Evolutionary conservation across 2,113 vertebrate species (phyloP).

Genomic region (Microcebus tavaratra): DNA sequence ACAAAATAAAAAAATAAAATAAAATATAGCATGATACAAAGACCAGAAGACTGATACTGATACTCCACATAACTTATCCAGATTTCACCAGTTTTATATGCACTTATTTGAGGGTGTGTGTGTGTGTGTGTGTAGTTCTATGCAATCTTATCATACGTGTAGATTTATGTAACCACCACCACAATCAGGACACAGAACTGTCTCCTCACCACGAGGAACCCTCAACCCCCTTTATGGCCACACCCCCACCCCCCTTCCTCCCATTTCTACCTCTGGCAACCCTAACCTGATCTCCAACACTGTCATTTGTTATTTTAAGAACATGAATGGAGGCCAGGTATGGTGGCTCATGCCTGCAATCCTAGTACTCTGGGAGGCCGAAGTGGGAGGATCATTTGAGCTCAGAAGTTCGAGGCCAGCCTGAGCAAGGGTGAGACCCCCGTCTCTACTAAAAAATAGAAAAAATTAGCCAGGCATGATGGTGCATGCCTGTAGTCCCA

Average conservation of each 20-base stretch:
- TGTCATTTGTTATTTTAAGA: neutral
- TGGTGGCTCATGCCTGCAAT: no score
- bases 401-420: no score
- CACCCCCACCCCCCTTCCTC: neutral
- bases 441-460: no score
- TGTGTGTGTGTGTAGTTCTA: neutral
- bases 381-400: no score
- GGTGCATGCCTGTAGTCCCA: no score
- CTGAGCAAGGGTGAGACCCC: no score
- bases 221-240: neutral
- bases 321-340: neutral
- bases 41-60: neutral
- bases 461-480: no score
- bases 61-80: neutral
- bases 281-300: neutral
- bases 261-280: neutral
- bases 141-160: neutral
- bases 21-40: neutral
- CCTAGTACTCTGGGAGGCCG: no score
- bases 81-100: neutral
- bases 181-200: neutral
- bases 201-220: neutral
- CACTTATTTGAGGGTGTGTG: rapidly evolving
- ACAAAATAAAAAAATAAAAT: no score
- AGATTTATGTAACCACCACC: neutral